phyloP scores from a whole-genome alignment of 2,113 vertebrate genomes.

The Chaetorhynchus papuensis region DNA sequence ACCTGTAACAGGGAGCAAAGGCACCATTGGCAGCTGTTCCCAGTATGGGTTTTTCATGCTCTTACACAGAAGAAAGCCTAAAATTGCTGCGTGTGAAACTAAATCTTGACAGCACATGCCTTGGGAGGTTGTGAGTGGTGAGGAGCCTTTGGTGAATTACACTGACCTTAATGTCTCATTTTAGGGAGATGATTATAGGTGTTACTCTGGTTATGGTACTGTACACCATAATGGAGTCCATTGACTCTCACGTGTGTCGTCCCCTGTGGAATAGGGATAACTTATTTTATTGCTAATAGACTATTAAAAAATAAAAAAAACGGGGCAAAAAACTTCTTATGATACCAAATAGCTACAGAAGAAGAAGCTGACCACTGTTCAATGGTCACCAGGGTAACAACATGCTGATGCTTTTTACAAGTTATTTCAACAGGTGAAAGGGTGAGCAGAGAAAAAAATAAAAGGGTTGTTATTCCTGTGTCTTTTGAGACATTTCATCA shows the following conservation, averaged over 20 bases:
- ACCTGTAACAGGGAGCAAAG: not conserved
- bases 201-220: not conserved
- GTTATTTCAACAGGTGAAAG: not conserved
- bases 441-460: not conserved
- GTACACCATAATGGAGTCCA: not conserved
- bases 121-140: not conserved
- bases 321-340: not conserved
- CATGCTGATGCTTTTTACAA: fast-evolving
- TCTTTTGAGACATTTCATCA: not conserved
- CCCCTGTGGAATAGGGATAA: not conserved
- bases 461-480: fast-evolving
- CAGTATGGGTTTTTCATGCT: not conserved
- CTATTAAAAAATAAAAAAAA: not conserved
- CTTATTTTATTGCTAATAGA: not conserved
- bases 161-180: not conserved
- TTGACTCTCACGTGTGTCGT: not conserved
- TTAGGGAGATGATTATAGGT: not conserved
- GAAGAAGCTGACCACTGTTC: not conserved
- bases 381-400: not conserved
- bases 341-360: not conserved
- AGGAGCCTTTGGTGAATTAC: not conserved
- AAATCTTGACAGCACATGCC: not conserved
- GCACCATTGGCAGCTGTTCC: not conserved
- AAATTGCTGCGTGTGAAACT: not conserved
- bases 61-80: not conserved